A percentile compares a stretch with the other conserved stretches of the same genome.
phyloP scores from a whole-genome alignment of 2,797 vertebrate genomes.

The Notoglanidium macrostoma region DNA sequence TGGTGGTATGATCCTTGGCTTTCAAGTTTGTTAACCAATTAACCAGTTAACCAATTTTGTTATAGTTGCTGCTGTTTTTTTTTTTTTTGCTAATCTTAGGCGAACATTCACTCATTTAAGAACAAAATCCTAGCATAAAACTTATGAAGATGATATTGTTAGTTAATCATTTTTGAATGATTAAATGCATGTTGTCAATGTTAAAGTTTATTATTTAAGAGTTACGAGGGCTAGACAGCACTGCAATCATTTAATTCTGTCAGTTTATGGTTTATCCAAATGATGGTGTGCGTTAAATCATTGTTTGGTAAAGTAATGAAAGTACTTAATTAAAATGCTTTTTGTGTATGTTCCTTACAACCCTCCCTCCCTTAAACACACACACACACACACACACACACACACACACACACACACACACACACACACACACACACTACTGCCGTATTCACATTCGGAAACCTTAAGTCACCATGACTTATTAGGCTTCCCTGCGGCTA shows the following conservation, averaged over 20 bases:
- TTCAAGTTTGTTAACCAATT: too few relatives aligned
- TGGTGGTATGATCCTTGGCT: background rate
- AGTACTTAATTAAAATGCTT: background rate
- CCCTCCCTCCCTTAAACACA: background rate
- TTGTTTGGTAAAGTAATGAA: background rate
- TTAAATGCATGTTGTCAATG: background rate
- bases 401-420: background rate
- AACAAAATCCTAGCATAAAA: background rate
- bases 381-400: background rate
- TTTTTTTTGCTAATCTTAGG: background rate
- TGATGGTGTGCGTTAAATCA: background rate
- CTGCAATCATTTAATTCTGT: background rate
- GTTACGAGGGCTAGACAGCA: background rate
- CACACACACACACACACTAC: background rate
- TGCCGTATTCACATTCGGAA: background rate
- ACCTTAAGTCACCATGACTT: background rate
- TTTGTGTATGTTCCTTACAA: background rate
- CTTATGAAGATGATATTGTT: background rate
- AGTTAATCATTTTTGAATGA: background rate
- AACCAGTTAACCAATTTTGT: too few relatives aligned
- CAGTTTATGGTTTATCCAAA: background rate
- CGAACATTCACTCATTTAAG: background rate
- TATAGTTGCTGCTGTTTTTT: too few relatives aligned
- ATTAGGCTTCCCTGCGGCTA: slow-evolving; percentile 13
- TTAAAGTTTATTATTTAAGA: background rate